phyloP scores from a whole-genome alignment of 1,140 invertebrate genomes.

The Aphidius ervi region DNA sequence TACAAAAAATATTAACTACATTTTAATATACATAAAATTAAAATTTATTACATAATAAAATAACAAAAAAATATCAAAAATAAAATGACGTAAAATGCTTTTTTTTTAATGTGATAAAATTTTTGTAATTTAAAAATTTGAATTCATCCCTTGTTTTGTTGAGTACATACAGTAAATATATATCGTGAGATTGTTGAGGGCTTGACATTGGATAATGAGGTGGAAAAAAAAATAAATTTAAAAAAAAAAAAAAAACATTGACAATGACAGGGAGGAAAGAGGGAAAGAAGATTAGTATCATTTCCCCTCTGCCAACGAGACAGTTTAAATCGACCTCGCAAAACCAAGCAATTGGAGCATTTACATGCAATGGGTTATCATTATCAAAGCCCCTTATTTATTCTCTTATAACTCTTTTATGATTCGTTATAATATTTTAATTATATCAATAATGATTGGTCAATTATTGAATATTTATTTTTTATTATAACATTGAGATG shows the following conservation, averaged over 20 bases:
- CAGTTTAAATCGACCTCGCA: conserved; percentile 12
- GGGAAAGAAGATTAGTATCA: neutral
- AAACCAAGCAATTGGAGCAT: conserved; percentile 22
- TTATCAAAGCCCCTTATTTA: conserved; percentile 16
- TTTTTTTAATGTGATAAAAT: too few relatives aligned
- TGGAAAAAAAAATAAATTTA: neutral
- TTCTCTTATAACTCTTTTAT: neutral
- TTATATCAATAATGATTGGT: conserved; percentile 2
- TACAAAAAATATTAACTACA: too few relatives aligned
- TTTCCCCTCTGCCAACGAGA: neutral
- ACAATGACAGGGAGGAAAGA: neutral
- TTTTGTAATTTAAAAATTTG: too few relatives aligned
- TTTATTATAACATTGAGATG: neutral
- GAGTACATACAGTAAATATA: too few relatives aligned
- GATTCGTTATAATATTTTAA: conserved; percentile 15
- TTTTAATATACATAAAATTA: too few relatives aligned
- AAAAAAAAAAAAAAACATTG: neutral
- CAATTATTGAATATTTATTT: conserved; percentile 3
- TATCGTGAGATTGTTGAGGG: too few relatives aligned
- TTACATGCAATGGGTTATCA: conserved; percentile 25
- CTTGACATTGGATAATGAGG: too few relatives aligned
- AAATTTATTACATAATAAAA: too few relatives aligned
- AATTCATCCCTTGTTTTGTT: too few relatives aligned
- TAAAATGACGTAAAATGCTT: too few relatives aligned
- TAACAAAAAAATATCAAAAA: too few relatives aligned